Percentiles rank a stretch among this genome's conserved stretches.
phyloP scores from a whole-genome alignment of 2,113 vertebrate genomes.

The Psittacara wagleri region DNA sequence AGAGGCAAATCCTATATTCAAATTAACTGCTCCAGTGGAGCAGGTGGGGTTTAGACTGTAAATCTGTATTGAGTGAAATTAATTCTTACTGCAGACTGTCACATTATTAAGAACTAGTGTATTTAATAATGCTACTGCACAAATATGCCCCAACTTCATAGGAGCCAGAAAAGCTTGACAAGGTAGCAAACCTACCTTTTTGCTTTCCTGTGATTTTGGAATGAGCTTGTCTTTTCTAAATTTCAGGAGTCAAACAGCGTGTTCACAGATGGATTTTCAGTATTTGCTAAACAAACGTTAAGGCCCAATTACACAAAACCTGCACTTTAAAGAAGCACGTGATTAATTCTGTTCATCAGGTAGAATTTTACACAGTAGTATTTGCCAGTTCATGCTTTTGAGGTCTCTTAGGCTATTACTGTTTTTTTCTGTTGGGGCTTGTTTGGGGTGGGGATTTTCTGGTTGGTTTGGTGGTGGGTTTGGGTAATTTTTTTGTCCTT shows the following conservation, averaged over 20 bases:
- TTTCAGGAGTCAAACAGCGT: neutral
- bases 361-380: constrained; percentile 45
- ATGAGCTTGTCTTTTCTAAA: neutral
- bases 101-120: constrained; percentile 45
- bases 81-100: constrained; percentile 47
- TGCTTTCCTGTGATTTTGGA: neutral
- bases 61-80: constrained; percentile 26
- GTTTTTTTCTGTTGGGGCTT: neutral
- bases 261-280: neutral
- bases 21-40: constrained; percentile 35
- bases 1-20: constrained; percentile 54
- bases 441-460: neutral
- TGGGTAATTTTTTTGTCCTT: neutral
- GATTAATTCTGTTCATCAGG: neutral
- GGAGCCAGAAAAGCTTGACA: constrained; percentile 54
- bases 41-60: neutral
- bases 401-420: constrained; percentile 68
- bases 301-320: neutral
- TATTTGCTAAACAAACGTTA: constrained; percentile 18
- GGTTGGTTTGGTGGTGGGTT: neutral
- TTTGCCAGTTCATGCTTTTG: constrained; percentile 69
- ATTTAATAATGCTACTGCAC: constrained; percentile 57
- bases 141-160: neutral
- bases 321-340: neutral
- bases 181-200: constrained; percentile 53